Evolutionary conservation across 2,797 vertebrate species (phyloP).

Genomic region (Lepilemur ruficaudatus): DNA sequence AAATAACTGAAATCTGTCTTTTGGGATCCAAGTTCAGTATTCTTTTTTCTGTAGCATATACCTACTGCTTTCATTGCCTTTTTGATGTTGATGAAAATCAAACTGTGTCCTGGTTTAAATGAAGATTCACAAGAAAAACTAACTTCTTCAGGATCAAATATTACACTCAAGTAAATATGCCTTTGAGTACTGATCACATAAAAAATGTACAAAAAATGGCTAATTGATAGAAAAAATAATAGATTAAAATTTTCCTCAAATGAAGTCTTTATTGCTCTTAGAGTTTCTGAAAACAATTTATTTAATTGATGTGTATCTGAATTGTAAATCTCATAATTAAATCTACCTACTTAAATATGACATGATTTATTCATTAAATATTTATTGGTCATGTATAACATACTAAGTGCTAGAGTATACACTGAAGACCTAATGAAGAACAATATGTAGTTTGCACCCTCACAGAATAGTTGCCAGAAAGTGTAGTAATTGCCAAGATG

Average conservation of each 20-base stretch:
- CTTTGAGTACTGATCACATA: neutral
- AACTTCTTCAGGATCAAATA: slow-evolving; percentile 38
- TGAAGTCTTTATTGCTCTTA: slow-evolving; percentile 23
- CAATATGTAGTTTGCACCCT: neutral
- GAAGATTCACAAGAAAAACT: slow-evolving; percentile 24
- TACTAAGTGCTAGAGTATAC: neutral
- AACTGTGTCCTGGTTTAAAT: slow-evolving; percentile 21
- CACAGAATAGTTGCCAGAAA: neutral
- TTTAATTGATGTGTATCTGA: neutral
- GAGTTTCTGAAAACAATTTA: slow-evolving; percentile 4
- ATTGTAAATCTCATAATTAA: slow-evolving; percentile 11
- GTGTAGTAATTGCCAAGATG: neutral
- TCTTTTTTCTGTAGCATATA: neutral
- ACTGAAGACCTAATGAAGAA: neutral
- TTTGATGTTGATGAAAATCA: slow-evolving; percentile 48
- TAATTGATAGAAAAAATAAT: neutral
- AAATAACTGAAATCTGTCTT: neutral
- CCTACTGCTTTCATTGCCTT: neutral
- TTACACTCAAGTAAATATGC: neutral
- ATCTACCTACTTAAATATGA: neutral
- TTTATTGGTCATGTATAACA: neutral
- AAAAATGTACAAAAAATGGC: neutral
- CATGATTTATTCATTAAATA: neutral
- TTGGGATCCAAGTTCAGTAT: neutral
- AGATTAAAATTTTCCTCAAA: slow-evolving; percentile 31